Percentiles rank a stretch among this genome's conserved stretches.
These are phyloP conservation scores for Calephelis nemesis DNA, from an alignment of 1,140 invertebrate species.

Conservation along the genomic window DNA sequence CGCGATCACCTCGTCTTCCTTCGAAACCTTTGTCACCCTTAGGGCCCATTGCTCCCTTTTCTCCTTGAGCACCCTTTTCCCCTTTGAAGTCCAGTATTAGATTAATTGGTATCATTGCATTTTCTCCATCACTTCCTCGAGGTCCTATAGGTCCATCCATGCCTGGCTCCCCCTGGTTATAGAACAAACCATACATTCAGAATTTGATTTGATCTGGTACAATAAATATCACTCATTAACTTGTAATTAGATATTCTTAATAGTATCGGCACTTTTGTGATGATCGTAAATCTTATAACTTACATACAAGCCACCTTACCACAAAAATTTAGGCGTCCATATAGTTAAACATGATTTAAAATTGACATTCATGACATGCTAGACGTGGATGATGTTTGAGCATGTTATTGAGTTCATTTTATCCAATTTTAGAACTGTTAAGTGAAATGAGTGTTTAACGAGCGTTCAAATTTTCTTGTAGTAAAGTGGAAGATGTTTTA, in stretches of 20 bases:
- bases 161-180: slow-evolving; percentile 77
- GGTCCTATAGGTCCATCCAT: slow-evolving; percentile 80
- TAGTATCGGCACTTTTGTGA: too few species aligned
- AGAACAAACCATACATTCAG: slow-evolving; percentile 19
- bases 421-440: too few species aligned
- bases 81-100: slow-evolving; percentile 79
- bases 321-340: too few species aligned
- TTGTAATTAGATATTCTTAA: not conserved
- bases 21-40: slow-evolving; percentile 76
- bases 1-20: slow-evolving; percentile 79
- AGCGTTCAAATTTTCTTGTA: too few species aligned
- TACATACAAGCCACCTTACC: too few species aligned
- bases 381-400: too few species aligned
- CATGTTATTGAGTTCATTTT: too few species aligned
- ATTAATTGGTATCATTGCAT: slow-evolving; percentile 78
- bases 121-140: slow-evolving; percentile 80
- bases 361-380: too few species aligned
- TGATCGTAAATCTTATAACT: too few species aligned
- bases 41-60: slow-evolving; percentile 54
- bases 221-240: not conserved
- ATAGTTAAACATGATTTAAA: too few species aligned
- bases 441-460: too few species aligned
- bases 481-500: too few species aligned
- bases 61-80: slow-evolving; percentile 82
- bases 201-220: not conserved